phyloP scores from a whole-genome alignment of 2,797 vertebrate genomes.

The Enteromius thamalakanensis region DNA sequence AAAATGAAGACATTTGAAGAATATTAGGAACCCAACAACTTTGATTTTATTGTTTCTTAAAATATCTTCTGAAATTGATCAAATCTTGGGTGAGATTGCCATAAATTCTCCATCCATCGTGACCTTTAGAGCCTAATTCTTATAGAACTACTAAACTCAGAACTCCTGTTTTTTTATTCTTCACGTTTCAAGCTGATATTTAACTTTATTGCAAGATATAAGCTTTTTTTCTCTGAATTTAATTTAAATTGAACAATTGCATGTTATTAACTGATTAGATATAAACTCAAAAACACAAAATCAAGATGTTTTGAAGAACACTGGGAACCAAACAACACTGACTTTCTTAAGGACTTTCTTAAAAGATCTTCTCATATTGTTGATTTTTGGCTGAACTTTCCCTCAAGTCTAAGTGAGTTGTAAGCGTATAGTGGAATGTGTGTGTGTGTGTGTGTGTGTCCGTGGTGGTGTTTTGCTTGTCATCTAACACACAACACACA shows the following conservation, averaged over 20 bases:
- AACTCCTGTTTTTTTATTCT: background rate
- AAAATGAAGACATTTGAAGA: background rate
- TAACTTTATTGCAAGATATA: background rate
- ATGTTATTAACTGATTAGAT: background rate
- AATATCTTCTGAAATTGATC: background rate
- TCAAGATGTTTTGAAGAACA: background rate
- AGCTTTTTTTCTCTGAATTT: background rate
- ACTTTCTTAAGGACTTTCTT: background rate
- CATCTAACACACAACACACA: conserved; percentile 14
- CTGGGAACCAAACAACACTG: background rate
- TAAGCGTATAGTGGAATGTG: background rate
- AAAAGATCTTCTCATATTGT: background rate
- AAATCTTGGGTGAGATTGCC: background rate
- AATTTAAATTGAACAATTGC: background rate
- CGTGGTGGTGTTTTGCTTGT: conserved; percentile 19
- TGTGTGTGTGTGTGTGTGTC: conserved; percentile 29
- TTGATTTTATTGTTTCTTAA: background rate
- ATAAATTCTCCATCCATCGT: background rate
- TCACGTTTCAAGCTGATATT: no score
- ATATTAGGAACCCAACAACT: no score
- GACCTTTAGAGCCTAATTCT: background rate
- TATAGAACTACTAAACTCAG: background rate
- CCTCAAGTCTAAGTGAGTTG: background rate
- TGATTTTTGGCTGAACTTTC: background rate
- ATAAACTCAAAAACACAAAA: background rate